Evolutionary conservation across 2,113 vertebrate species (phyloP).

Genomic region (Poecile atricapillus): DNA sequence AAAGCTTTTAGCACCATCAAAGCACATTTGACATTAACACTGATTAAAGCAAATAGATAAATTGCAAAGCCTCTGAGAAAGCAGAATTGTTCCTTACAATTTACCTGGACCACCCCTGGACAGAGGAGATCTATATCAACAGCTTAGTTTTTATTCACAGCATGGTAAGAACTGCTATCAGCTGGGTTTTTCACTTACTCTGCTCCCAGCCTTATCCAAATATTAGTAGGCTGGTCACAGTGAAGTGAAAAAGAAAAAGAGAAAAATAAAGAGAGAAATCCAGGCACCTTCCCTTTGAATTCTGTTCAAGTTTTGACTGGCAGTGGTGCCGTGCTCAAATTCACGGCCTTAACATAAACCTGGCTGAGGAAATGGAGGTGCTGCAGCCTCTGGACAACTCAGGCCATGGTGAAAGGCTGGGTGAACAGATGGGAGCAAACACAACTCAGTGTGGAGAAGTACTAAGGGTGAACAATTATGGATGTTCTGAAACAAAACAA

Average conservation of each 20-base stretch:
- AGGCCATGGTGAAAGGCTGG: background rate
- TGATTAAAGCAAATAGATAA: constrained; percentile 27
- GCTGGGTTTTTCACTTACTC: background rate
- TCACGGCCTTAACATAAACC: background rate
- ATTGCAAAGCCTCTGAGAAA: background rate
- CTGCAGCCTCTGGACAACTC: background rate
- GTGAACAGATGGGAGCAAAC: background rate
- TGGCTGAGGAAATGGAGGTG: background rate
- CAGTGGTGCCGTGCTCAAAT: background rate
- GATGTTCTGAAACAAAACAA: background rate
- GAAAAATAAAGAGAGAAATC: background rate
- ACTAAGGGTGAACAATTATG: background rate
- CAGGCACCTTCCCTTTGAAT: background rate
- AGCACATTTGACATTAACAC: constrained; percentile 11
- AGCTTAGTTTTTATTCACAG: constrained; percentile 16
- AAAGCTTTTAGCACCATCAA: constrained; percentile 33
- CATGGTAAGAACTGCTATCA: background rate
- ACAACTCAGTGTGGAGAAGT: background rate
- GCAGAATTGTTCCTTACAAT: background rate
- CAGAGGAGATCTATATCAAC: constrained; percentile 39
- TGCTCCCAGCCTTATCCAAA: background rate
- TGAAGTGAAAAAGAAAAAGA: background rate
- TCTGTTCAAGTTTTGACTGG: background rate
- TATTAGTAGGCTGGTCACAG: background rate
- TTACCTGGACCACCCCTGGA: constrained; percentile 3